Evolutionary conservation across 1,140 invertebrate genomes (phyloP).

Genomic region (Drosophila carrolli): DNA sequence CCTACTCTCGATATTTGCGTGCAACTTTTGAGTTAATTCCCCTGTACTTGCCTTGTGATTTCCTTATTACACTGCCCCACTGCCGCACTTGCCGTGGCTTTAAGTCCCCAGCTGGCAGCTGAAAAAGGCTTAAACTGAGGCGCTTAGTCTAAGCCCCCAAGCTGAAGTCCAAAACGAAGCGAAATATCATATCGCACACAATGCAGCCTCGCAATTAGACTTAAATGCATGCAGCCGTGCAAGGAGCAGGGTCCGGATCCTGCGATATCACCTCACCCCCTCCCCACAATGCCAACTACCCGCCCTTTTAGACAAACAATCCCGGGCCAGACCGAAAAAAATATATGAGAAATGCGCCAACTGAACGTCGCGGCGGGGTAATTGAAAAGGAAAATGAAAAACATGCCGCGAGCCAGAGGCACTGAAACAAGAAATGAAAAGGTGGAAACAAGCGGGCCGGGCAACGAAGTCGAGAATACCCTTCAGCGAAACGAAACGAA

Average conservation of each 20-base stretch:
- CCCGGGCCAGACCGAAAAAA: slow-evolving; percentile 43
- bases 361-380: slow-evolving; percentile 64
- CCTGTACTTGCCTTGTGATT: slow-evolving; percentile 46
- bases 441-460: slow-evolving; percentile 9
- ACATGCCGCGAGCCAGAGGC: slow-evolving; percentile 59
- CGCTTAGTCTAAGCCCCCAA: slow-evolving; percentile 67
- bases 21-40: slow-evolving; percentile 50
- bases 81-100: slow-evolving; percentile 6
- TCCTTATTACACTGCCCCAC: slow-evolving; percentile 32
- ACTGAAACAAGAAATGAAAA: slow-evolving; percentile 56
- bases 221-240: slow-evolving; percentile 70
- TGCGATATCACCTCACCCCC: not conserved
- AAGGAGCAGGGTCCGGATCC: slow-evolving; percentile 29
- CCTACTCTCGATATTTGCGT: slow-evolving; percentile 44
- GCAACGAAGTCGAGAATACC: slow-evolving; percentile 15
- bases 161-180: slow-evolving; percentile 54
- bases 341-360: slow-evolving; percentile 75
- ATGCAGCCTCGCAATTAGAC: slow-evolving; percentile 70
- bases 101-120: slow-evolving; percentile 37
- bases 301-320: slow-evolving; percentile 64
- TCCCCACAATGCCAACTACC: not conserved
- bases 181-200: slow-evolving; percentile 70
- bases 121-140: slow-evolving; percentile 56
- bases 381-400: slow-evolving; percentile 82
- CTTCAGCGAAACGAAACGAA: not conserved